phyloP scores from a whole-genome alignment of 1,140 invertebrate genomes.

The Zaprionus nigranus region DNA sequence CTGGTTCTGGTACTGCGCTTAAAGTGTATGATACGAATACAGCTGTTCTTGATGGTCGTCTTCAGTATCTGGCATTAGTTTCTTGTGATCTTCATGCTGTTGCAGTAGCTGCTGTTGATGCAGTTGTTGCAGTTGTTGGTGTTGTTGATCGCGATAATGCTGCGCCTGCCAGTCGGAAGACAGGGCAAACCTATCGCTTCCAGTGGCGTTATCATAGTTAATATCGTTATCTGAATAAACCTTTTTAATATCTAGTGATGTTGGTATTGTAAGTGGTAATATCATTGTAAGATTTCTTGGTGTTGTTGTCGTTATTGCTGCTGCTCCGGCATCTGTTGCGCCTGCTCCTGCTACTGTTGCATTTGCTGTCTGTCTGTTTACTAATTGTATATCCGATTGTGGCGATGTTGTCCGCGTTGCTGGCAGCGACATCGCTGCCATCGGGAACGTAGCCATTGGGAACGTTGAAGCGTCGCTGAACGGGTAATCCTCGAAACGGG shows the following conservation, averaged over 20 bases:
- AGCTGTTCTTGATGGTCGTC: slow-evolving; percentile 51
- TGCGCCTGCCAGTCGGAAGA: slow-evolving; percentile 4
- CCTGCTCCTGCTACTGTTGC: slow-evolving; percentile 18
- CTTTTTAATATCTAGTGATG: slow-evolving; percentile 64
- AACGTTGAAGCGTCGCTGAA: slow-evolving; percentile 23
- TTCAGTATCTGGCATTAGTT: slow-evolving; percentile 14
- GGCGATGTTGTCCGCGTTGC: slow-evolving; percentile 65
- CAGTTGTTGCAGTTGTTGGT: too few species aligned
- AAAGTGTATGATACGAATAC: slow-evolving; percentile 71
- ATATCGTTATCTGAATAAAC: slow-evolving; percentile 74
- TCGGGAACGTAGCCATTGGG: slow-evolving; percentile 20
- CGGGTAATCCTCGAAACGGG: slow-evolving; percentile 18
- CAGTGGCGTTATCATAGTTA: slow-evolving; percentile 52
- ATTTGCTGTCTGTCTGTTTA: slow-evolving; percentile 5
- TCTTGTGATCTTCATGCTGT: slow-evolving; percentile 15
- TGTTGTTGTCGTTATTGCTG: slow-evolving; percentile 45
- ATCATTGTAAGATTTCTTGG: slow-evolving; percentile 70
- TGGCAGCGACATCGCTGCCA: slow-evolving; percentile 58
- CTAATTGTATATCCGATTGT: slow-evolving; percentile 54
- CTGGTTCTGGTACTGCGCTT: slow-evolving; percentile 36
- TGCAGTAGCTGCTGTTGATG: slow-evolving; percentile 25
- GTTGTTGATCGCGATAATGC: slow-evolving; percentile 31
- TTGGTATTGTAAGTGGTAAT: slow-evolving; percentile 72
- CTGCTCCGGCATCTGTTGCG: neutral
- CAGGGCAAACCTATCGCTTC: slow-evolving; percentile 25